These are phyloP conservation scores for Aeoliscus strigatus DNA, from an alignment of 2,797 vertebrate species.

Conservation along the genomic window DNA sequence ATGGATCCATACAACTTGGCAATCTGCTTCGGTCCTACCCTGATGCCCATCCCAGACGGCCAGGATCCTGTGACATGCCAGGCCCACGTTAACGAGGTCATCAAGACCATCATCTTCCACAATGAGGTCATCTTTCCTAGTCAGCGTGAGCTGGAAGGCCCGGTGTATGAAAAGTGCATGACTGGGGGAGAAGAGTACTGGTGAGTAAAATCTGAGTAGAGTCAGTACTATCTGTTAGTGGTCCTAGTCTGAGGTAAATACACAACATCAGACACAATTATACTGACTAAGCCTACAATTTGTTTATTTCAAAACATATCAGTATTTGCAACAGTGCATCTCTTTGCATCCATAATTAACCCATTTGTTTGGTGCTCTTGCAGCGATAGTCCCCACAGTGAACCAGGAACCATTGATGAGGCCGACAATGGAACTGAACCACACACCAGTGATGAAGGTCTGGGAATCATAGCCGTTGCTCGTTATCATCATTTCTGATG, in stretches of 20 bases:
- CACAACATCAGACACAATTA: too few species aligned
- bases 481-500: too few species aligned
- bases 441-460: slow-evolving; percentile 98
- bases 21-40: slow-evolving; percentile 96
- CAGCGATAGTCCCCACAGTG: slow-evolving; percentile 97
- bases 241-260: neutral
- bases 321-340: too few species aligned
- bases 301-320: too few species aligned
- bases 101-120: slow-evolving; percentile 98
- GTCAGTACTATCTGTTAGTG: neutral
- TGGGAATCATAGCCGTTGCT: too few species aligned
- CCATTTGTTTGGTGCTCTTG: neutral
- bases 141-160: slow-evolving; percentile 91
- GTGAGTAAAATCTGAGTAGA: slow-evolving; percentile 79
- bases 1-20: slow-evolving; percentile 98
- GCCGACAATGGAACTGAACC: slow-evolving; percentile 91
- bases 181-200: slow-evolving; percentile 96
- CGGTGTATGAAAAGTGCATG: slow-evolving; percentile 98
- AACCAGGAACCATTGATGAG: slow-evolving; percentile 92
- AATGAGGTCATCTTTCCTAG: slow-evolving; percentile 96
- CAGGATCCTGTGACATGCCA: slow-evolving; percentile 98
- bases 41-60: slow-evolving; percentile 97
- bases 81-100: slow-evolving; percentile 95
- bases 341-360: too few species aligned
- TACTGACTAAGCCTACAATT: too few species aligned